Conservation (phyloP, 2,797 vertebrate species). For the Microctenopoma stevenorrisi region DNA sequence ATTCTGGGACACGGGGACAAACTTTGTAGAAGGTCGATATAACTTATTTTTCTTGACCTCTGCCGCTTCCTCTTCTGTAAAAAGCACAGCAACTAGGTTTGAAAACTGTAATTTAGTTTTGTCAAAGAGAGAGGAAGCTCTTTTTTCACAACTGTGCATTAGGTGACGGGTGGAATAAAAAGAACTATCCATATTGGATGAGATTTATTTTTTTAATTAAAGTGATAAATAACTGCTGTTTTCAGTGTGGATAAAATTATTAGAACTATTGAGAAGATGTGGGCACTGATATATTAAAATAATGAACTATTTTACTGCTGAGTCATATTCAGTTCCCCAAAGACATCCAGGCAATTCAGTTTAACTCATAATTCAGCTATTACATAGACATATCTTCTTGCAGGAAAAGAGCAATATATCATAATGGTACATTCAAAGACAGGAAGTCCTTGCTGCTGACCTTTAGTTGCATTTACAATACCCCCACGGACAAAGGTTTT, state of each 20-base stretch:
- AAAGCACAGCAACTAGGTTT: constrained; percentile 9
- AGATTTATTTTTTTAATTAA: constrained; percentile 7
- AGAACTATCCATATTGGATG: neutral
- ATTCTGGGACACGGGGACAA: constrained; percentile 68
- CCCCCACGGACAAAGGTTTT: constrained; percentile 88
- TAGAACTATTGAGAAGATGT: constrained; percentile 9
- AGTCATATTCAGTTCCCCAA: constrained; percentile 6
- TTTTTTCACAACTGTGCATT: neutral
- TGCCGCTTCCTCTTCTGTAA: constrained; percentile 82
- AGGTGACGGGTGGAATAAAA: constrained; percentile 64
- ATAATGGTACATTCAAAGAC: neutral
- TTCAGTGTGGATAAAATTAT: constrained; percentile 1
- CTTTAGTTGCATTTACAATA: constrained; percentile 87
- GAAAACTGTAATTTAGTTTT: neutral
- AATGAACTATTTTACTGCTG: neutral
- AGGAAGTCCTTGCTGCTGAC: constrained; percentile 52
- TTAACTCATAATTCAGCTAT: constrained; percentile 11
- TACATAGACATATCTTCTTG: neutral
- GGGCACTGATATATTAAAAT: neutral
- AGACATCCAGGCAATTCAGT: constrained; percentile 7
- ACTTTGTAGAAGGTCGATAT: constrained; percentile 83
- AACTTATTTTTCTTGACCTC: constrained; percentile 83
- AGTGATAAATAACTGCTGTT: constrained; percentile 4
- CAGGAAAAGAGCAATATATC: neutral
- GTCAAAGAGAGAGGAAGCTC: neutral